phyloP scores from a whole-genome alignment of 2,888 invertebrate species.

The Trilocha varians region DNA sequence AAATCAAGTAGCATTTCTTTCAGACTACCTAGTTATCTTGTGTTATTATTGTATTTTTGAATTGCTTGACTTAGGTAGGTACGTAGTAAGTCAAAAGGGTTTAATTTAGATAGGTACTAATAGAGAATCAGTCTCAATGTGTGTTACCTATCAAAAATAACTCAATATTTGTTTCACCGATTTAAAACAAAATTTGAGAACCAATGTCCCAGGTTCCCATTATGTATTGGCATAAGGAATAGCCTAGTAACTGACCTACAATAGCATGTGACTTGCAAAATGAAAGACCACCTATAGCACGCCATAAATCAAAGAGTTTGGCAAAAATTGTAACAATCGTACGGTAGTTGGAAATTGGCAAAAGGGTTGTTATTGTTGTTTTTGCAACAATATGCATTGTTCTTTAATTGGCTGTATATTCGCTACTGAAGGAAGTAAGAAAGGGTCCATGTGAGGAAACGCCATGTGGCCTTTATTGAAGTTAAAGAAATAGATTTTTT shows the following conservation, averaged over 20 bases:
- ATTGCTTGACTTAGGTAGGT: too few species aligned
- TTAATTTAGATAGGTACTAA: too few species aligned
- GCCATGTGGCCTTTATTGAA: too few species aligned
- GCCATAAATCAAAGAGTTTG: conserved; percentile 52
- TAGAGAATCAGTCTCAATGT: not conserved
- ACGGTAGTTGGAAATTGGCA: conserved; percentile 52
- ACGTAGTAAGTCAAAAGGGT: too few species aligned
- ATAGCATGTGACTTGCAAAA: conserved; percentile 63
- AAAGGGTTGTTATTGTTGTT: conserved; percentile 42
- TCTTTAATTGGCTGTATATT: conserved; percentile 23
- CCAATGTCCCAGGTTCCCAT: conserved; percentile 23
- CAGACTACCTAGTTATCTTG: too few species aligned
- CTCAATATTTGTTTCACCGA: conserved; percentile 1
- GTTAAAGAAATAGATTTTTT: too few species aligned
- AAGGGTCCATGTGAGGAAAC: not conserved
- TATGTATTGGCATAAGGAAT: conserved; percentile 36
- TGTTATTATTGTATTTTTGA: too few species aligned
- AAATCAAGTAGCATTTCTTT: too few species aligned
- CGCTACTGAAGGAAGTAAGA: not conserved
- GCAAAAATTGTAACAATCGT: conserved; percentile 52
- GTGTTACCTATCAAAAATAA: not conserved
- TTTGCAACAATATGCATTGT: conserved; percentile 6
- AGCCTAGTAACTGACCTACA: conserved; percentile 56
- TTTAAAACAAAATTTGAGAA: conserved; percentile 26
- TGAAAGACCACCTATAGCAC: conserved; percentile 52